Evolutionary conservation across 2,888 invertebrate species (phyloP).

Genomic region (Gonocerus acuteangulatus): DNA sequence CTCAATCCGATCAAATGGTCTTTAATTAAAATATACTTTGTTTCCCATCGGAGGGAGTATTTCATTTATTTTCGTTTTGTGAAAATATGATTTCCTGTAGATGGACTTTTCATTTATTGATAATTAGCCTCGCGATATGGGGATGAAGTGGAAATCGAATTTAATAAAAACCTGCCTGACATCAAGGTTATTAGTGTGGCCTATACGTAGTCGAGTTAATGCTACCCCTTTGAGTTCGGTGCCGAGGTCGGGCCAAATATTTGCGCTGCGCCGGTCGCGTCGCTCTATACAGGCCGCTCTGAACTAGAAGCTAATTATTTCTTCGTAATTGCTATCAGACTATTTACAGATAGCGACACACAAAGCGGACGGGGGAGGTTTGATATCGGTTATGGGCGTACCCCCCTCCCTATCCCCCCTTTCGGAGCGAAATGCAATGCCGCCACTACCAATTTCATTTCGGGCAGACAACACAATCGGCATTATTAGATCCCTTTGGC

Average conservation of each 20-base stretch:
- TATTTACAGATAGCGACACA: constrained; percentile 4
- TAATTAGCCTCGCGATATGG: too few species aligned
- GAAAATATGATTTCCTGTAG: too few species aligned
- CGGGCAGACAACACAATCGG: constrained; percentile 8
- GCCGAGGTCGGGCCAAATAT: not conserved
- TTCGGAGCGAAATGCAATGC: not conserved
- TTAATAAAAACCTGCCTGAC: too few species aligned
- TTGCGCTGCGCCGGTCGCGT: not conserved
- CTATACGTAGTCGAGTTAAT: too few species aligned
- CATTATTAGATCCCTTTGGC: constrained; percentile 8
- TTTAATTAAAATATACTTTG: too few species aligned
- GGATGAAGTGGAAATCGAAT: too few species aligned
- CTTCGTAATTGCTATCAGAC: not conserved
- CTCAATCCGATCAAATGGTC: too few species aligned
- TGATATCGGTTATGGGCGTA: not conserved
- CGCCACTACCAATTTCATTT: constrained; percentile 4
- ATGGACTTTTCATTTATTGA: too few species aligned
- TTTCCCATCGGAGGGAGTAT: too few species aligned
- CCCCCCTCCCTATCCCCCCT: not conserved
- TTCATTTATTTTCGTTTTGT: too few species aligned
- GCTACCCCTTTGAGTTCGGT: too few species aligned
- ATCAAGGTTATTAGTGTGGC: too few species aligned
- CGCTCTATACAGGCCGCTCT: not conserved
- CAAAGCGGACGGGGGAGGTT: not conserved
- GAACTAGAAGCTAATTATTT: constrained; percentile 4